A percentile compares a stretch with the other conserved stretches of the same genome.
These are phyloP conservation scores for Nysson spinosus DNA, from an alignment of 2,888 invertebrate genomes.

Conservation along the genomic window DNA sequence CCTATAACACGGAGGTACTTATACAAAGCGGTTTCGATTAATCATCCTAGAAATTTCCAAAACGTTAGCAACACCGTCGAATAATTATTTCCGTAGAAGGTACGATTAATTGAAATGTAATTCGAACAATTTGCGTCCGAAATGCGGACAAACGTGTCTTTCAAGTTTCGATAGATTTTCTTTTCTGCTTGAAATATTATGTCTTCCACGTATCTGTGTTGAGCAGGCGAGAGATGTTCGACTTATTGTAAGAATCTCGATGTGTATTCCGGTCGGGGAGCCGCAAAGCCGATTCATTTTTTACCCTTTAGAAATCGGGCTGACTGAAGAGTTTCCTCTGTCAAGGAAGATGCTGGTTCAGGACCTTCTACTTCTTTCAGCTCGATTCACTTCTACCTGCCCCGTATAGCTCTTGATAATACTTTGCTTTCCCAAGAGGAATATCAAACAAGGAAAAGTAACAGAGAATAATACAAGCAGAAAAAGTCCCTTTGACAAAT, in stretches of 20 bases:
- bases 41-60: too few relatives aligned
- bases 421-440: neutral
- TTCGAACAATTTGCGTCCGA: too few relatives aligned
- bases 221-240: neutral
- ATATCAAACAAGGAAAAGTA: slow-evolving; percentile 4
- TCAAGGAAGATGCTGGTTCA: neutral
- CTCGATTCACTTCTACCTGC: neutral
- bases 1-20: too few relatives aligned
- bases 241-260: slow-evolving; percentile 1
- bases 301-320: slow-evolving; percentile 29
- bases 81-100: too few relatives aligned
- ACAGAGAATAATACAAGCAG: neutral
- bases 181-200: too few relatives aligned
- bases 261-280: slow-evolving; percentile 7
- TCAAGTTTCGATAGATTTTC: neutral
- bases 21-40: too few relatives aligned
- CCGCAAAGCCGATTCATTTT: slow-evolving; percentile 26
- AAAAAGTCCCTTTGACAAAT: neutral
- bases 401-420: neutral
- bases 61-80: too few relatives aligned
- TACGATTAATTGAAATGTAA: too few relatives aligned
- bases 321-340: slow-evolving; percentile 15
- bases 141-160: too few relatives aligned
- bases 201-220: neutral
- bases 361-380: neutral